Conservation (phyloP, 2,888 invertebrate genomes). For the Hirudinaria manillensis region DNA sequence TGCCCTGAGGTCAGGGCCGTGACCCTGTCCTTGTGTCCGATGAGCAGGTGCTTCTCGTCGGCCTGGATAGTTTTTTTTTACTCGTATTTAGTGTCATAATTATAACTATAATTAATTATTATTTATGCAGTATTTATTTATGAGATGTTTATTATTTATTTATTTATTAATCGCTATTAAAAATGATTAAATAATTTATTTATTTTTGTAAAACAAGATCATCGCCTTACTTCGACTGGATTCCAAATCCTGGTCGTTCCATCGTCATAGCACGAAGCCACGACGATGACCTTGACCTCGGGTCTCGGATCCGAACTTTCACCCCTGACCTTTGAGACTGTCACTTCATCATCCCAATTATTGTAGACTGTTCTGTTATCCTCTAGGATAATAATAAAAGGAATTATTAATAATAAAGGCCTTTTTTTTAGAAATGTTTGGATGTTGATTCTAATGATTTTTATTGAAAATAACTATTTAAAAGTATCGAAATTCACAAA, state of each 20-base stretch:
- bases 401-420: background rate
- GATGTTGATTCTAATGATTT: no score
- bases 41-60: slow-evolving; percentile 46
- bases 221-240: slow-evolving; percentile 40
- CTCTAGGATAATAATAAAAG: slow-evolving; percentile 36
- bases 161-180: background rate
- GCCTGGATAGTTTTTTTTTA: slow-evolving; percentile 41
- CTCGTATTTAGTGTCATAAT: background rate
- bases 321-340: slow-evolving; percentile 39
- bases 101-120: background rate
- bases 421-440: background rate
- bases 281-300: slow-evolving; percentile 46
- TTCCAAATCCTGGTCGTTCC: slow-evolving; percentile 43
- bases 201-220: no score
- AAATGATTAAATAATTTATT: slow-evolving; percentile 18
- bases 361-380: slow-evolving; percentile 35
- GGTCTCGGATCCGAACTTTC: slow-evolving; percentile 42
- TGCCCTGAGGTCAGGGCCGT: slow-evolving; percentile 44
- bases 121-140: background rate
- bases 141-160: background rate
- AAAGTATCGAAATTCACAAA: no score
- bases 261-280: slow-evolving; percentile 50
- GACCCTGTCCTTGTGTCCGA: slow-evolving; percentile 49
- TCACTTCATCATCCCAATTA: slow-evolving; percentile 37
- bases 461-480: no score